Evolutionary conservation across 1,140 invertebrate species (phyloP).

Genomic region (Nylanderia fulva): DNA sequence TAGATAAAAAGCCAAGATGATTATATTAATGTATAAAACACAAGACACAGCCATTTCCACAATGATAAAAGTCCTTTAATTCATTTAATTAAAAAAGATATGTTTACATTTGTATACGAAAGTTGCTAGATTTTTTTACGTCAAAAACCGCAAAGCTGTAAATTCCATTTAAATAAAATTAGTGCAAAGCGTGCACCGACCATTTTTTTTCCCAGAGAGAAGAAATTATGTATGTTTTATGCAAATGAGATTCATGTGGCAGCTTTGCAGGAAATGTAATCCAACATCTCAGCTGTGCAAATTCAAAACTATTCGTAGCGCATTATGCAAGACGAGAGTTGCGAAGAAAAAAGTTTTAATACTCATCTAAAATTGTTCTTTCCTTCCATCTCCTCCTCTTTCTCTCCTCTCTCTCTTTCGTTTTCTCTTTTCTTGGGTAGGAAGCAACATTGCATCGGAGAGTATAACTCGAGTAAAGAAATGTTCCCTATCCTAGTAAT

Average conservation of each 20-base stretch:
- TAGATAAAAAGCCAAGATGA: neutral
- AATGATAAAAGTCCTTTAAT: neutral
- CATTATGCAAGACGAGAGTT: slow-evolving; percentile 21
- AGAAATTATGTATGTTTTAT: neutral
- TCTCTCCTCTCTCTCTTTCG: neutral
- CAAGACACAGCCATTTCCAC: neutral
- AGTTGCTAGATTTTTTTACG: neutral
- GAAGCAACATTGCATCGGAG: slow-evolving; percentile 56
- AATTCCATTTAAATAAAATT: slow-evolving; percentile 25
- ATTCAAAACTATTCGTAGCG: slow-evolving; percentile 22
- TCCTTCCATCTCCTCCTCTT: neutral
- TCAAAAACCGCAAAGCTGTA: neutral
- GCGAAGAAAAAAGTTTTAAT: neutral
- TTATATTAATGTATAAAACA: neutral
- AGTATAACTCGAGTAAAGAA: slow-evolving; percentile 70
- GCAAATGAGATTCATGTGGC: slow-evolving; percentile 24
- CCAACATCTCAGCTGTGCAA: neutral
- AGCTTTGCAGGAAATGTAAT: slow-evolving; percentile 11
- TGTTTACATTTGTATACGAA: neutral
- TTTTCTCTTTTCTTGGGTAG: slow-evolving; percentile 61
- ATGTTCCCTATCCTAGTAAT: slow-evolving; percentile 71
- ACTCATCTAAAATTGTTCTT: slow-evolving; percentile 23
- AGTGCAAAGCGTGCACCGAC: neutral
- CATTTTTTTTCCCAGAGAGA: neutral
- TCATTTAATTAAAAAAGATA: neutral